phyloP scores from a whole-genome alignment of 2,797 vertebrate species.

The Masticophis lateralis region DNA sequence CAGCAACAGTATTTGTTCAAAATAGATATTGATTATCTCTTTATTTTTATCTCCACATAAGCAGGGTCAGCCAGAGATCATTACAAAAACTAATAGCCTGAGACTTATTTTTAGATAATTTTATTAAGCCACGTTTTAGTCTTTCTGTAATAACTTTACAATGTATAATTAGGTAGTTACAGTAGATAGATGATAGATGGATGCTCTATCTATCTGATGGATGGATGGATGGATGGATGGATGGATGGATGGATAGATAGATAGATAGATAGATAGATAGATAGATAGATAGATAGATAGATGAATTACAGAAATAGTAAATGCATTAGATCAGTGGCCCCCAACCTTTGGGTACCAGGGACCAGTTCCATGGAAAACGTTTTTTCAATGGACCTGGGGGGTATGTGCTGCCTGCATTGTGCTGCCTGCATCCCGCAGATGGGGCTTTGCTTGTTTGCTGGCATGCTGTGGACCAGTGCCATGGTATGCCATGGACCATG shows the following conservation, averaged over 20 bases:
- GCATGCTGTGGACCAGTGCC: neutral
- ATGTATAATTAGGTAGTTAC: neutral
- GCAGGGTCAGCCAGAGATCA: neutral
- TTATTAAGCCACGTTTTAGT: conserved; percentile 34
- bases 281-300: too few species aligned
- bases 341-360: neutral
- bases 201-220: too few species aligned
- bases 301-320: neutral
- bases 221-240: neutral
- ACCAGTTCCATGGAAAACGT: neutral
- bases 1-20: neutral
- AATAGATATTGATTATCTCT: conserved; percentile 17
- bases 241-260: accelerated
- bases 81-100: conserved; percentile 4
- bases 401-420: neutral
- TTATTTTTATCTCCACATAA: conserved; percentile 19
- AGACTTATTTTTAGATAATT: neutral
- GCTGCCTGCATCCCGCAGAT: neutral
- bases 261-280: too few species aligned
- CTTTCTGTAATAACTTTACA: conserved; percentile 23
- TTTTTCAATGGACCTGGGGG: neutral
- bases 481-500: neutral
- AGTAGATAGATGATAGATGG: neutral
- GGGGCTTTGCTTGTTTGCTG: neutral
- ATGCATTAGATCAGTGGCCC: neutral